Evolutionary conservation across 2,888 invertebrate species (phyloP), one percentile per base, ranked within the genome.

Genomic region (Cataglyphis cursor): DNA sequence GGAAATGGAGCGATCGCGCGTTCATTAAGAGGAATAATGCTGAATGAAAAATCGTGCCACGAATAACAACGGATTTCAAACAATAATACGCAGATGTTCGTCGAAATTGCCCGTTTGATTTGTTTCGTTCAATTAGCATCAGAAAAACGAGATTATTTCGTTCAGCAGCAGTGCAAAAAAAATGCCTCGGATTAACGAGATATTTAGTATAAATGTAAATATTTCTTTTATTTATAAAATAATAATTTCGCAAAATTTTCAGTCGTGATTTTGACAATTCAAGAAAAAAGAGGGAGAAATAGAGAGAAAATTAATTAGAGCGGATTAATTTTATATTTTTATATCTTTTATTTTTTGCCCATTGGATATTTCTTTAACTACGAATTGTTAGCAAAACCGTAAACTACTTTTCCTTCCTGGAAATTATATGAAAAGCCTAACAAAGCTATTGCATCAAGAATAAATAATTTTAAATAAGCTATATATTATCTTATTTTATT

Each of bases 11-110:
- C 54, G 65, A 76, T 65, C 38, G 65, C 66, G 66, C 54, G 54
- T 76, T 76, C 65, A 76, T 75, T 75, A 75, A 66, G 28, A 18
- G 24, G 54, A 28, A 41, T 41, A 76, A 76, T 76, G 41, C n/a
- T 41, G 28, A 66, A n/a, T 66, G 41, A 57, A 66, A 76, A 76
- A 76, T 65, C 76, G 28, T 65, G 54, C 64, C n/a, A 28, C 54
- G 75, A 76, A 76, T 76, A 51, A 35, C 51, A n/a, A 15, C 12
- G 48, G 35, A 75, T 76, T 65, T 64, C 54, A 54, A 65, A 76
- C 31, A 76, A 57, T 66, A 57, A 76, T 76, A 28, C 57, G 28
- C 76, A 66, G 54, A 54, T 66, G 54, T 66, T 31, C 41, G 28
- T 28, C 21, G 35, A 41, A 75, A 76, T 76, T 66, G 65, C 10